These are phyloP conservation scores for Heliconius eleuchia DNA, from an alignment of 1,140 invertebrate genomes.

Conservation along the genomic window DNA sequence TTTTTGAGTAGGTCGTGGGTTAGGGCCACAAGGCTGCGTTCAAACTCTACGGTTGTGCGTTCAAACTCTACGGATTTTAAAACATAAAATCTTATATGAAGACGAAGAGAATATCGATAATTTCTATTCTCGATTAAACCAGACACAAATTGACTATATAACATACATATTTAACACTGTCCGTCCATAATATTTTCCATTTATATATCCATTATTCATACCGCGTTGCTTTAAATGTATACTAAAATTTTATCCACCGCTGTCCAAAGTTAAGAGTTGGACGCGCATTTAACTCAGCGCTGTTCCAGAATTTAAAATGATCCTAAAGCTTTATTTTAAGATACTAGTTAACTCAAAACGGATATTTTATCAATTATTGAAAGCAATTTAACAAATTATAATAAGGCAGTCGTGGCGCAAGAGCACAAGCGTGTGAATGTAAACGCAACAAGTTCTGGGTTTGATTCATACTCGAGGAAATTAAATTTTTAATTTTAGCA, in stretches of 20 bases:
- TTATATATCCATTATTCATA: slow-evolving; percentile 4
- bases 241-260: slow-evolving; percentile 6
- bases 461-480: too few relatives aligned
- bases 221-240: background rate
- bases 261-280: slow-evolving; percentile 1
- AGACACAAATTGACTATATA: background rate
- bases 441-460: too few relatives aligned
- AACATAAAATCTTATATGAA: too few relatives aligned
- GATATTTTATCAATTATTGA: background rate
- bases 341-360: background rate
- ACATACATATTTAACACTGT: background rate
- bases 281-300: slow-evolving; percentile 4
- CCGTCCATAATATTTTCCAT: background rate
- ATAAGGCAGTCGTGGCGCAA: too few relatives aligned
- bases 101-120: too few relatives aligned
- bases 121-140: background rate
- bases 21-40: too few relatives aligned
- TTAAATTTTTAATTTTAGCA: too few relatives aligned
- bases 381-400: too few relatives aligned
- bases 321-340: background rate
- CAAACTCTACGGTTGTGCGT: too few relatives aligned
- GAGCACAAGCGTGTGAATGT: too few relatives aligned
- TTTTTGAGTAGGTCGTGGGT: too few relatives aligned
- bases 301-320: background rate
- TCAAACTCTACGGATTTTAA: too few relatives aligned